These are phyloP conservation scores for Serinus canaria DNA, from an alignment of 2,113 vertebrate species.

Conservation along the genomic window DNA sequence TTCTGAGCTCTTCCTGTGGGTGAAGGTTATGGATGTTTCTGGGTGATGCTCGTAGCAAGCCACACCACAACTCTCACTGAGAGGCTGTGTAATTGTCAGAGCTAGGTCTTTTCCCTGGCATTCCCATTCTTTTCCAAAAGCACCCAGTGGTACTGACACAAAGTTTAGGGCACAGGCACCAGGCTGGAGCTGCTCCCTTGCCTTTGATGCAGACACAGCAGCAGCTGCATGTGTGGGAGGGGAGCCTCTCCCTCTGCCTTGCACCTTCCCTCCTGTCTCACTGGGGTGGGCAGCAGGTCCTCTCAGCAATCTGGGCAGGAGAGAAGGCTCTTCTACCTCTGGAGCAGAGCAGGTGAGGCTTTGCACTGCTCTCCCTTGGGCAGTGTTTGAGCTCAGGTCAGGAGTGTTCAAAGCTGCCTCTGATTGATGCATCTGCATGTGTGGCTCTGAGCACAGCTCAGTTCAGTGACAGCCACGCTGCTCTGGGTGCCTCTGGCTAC, in stretches of 20 bases:
- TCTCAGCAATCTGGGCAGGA: neutral
- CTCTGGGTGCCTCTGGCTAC: neutral
- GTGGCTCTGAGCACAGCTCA: accelerated
- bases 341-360: neutral
- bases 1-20: neutral
- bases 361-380: neutral
- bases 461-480: neutral
- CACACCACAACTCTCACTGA: accelerated
- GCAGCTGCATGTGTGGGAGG: neutral
- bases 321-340: neutral
- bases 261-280: neutral
- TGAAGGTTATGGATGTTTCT: neutral
- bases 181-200: neutral
- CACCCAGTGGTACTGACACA: neutral
- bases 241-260: neutral
- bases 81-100: neutral
- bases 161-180: neutral
- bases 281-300: neutral
- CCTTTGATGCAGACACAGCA: neutral
- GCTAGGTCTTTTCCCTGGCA: neutral
- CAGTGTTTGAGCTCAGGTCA: neutral
- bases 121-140: neutral
- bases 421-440: accelerated
- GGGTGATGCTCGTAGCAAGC: accelerated
- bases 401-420: neutral